Base-by-base conservation (phyloP, 2,888 invertebrate species). In the Tiliacea citrago region DNA sequence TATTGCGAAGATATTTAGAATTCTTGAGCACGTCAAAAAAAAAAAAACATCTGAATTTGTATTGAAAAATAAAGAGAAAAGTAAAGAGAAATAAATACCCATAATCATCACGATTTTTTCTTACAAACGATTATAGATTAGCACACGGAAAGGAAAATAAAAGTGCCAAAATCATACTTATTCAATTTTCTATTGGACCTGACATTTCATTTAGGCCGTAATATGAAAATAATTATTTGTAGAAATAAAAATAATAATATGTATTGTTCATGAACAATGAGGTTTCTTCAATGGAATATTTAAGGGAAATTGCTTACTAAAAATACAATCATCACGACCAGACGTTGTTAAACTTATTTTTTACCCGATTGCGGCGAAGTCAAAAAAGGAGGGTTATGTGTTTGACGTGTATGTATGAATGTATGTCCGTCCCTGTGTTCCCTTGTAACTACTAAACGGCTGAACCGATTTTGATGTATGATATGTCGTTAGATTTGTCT, bases 141-240 rank as follows among this genome's bases (percentile, higher is more conserved):
- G 16, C 57, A 57, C 16, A 42, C 21, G 5, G 21, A 79, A 62
- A 47, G 9, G 12, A 42, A 45, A 69, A 77, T 51, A 57, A 57
- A 45, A 42, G 13, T 66, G 42, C n/a, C 24, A 67, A 68, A 47
- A 53, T 35, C 35, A 66, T 13, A 39, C 9, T 29, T 39, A 45
- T 61, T 61, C 47, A 57, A 61, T 66, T 65, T 79, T 49, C 29
- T 35, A 71, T 79, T 79, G 73, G 13, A 70, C 21, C 29, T 73
- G 80, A 73, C 76, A 55, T 76, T 76, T 83, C 29, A 73, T 80
- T 80, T 62, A 12, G 12, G 7, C 55, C 21, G 9, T 35, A 18
- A 35, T n/a, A n/a, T n/a, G 68, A 29, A 63, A 58, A 9, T 53
- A 63, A 18, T 62, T 35, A 5, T 35, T n/a, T n/a, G n/a, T n/a